Evolutionary conservation across 2,113 vertebrate genomes (phyloP).

Genomic region (Limnothrissa miodon): DNA sequence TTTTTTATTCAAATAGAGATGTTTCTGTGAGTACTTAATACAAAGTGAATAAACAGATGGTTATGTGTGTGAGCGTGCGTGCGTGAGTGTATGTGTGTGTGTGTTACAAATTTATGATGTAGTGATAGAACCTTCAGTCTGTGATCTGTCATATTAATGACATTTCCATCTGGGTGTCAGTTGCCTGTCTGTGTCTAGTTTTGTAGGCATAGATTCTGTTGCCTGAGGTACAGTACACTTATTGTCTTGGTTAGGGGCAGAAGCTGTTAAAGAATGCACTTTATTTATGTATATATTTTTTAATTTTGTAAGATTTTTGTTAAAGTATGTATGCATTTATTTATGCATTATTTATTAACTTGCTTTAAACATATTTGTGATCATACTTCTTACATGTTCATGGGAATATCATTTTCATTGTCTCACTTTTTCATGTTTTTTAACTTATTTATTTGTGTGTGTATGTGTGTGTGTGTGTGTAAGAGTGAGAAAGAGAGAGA

Average conservation of each 20-base stretch:
- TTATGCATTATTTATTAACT: constrained; percentile 52
- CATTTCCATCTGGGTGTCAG: constrained; percentile 24
- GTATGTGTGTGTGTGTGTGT: not conserved
- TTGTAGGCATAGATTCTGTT: constrained; percentile 37
- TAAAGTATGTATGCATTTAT: constrained; percentile 45
- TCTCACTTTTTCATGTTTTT: not conserved
- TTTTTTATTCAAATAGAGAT: not conserved
- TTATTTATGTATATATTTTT: constrained; percentile 57
- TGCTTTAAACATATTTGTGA: not conserved
- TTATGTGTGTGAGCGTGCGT: constrained; percentile 37
- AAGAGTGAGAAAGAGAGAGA: constrained; percentile 27
- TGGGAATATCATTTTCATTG: not conserved
- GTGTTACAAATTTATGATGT: constrained; percentile 22
- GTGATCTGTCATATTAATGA: constrained; percentile 32
- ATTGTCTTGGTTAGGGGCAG: constrained; percentile 16
- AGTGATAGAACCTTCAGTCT: constrained; percentile 23
- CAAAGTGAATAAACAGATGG: not conserved
- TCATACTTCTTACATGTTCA: not conserved
- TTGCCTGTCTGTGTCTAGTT: constrained; percentile 37
- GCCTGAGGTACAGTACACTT: constrained; percentile 31
- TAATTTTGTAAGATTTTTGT: constrained; percentile 34
- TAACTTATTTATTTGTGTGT: constrained; percentile 37
- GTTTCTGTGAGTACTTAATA: not conserved
- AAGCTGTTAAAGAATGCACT: constrained; percentile 62
- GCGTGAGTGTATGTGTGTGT: constrained; percentile 17